Conservation (phyloP, 2,888 invertebrate genomes). For the Parthenolecanium corni region DNA sequence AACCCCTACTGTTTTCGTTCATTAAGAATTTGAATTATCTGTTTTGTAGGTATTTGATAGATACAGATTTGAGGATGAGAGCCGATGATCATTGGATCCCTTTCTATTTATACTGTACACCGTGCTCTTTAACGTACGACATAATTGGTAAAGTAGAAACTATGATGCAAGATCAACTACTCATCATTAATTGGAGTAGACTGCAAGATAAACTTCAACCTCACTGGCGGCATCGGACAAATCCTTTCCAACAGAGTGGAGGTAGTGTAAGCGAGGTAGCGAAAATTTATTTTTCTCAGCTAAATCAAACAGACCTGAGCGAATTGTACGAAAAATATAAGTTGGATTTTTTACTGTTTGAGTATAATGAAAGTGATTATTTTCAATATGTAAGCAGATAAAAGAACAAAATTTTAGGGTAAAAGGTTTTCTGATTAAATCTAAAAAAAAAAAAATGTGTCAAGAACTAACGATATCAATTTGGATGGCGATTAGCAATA, state of each 20-base stretch:
- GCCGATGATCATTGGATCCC: constrained; percentile 50
- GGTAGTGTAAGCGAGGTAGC: constrained; percentile 36
- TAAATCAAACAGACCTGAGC: constrained; percentile 37
- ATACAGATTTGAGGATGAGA: constrained; percentile 39
- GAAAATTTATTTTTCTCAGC: constrained; percentile 40
- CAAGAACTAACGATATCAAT: too few species aligned
- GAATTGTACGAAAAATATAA: constrained; percentile 42
- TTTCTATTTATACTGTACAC: constrained; percentile 46
- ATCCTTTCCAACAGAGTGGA: constrained; percentile 32
- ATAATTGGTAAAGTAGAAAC: constrained; percentile 47
- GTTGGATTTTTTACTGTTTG: constrained; percentile 45
- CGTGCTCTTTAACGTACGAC: constrained; percentile 46
- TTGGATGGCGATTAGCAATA: too few species aligned
- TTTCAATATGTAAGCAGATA: constrained; percentile 34
- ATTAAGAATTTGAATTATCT: background rate
- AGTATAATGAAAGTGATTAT: constrained; percentile 40
- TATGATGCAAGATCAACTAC: constrained; percentile 44
- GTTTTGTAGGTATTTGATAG: constrained; percentile 38
- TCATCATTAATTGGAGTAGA: constrained; percentile 38
- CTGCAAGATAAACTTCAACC: constrained; percentile 37
- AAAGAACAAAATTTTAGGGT: too few species aligned
- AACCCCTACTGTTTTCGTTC: background rate
- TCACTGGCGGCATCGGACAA: constrained; percentile 38
- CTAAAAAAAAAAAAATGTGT: too few species aligned
- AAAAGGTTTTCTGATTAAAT: too few species aligned